phyloP scores from a whole-genome alignment of 1,140 invertebrate species.

The Neotoxoptera formosana region DNA sequence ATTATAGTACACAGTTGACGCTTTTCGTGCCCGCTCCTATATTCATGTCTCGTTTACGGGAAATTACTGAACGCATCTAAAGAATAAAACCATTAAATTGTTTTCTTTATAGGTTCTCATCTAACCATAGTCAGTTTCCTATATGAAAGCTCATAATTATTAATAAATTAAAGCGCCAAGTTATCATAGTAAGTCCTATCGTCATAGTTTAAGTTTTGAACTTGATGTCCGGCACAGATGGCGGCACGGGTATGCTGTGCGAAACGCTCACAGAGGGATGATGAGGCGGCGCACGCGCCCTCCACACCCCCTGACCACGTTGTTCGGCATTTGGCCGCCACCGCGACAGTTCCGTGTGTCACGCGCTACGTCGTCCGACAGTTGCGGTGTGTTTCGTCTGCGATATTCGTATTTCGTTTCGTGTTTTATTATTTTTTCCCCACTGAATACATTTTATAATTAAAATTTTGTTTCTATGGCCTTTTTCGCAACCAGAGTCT shows the following conservation, averaged over 20 bases:
- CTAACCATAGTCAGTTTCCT: background rate
- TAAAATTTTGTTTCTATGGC: background rate
- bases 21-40: too few species aligned
- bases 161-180: background rate
- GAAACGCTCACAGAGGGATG: background rate
- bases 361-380: constrained; percentile 11
- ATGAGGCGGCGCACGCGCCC: constrained; percentile 16
- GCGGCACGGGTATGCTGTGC: background rate
- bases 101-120: too few species aligned
- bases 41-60: too few species aligned
- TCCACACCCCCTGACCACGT: constrained; percentile 14
- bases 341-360: constrained; percentile 20
- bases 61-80: too few species aligned
- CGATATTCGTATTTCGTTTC: background rate
- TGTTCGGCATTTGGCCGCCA: background rate
- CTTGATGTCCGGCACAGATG: background rate
- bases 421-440: background rate
- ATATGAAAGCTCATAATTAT: background rate
- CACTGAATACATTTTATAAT: background rate
- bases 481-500: background rate
- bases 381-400: constrained; percentile 10
- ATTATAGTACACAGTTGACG: too few species aligned
- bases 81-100: too few species aligned
- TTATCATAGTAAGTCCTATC: background rate
- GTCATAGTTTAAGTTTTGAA: background rate